phyloP scores from a whole-genome alignment of 2,113 vertebrate genomes.

The Lycaon pictus region DNA sequence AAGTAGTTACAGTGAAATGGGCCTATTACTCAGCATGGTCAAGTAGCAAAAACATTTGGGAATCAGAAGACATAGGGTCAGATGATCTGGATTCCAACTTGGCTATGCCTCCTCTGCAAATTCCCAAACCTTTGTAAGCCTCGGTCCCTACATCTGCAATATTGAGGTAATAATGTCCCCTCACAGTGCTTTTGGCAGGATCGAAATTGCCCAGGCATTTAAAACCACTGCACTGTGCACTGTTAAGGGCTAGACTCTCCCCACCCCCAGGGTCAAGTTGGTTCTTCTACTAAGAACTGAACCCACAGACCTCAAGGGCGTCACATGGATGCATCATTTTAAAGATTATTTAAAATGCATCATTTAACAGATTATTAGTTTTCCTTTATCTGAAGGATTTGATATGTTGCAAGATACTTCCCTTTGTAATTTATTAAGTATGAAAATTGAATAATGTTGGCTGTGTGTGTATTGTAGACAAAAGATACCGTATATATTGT shows the following conservation, averaged over 20 bases:
- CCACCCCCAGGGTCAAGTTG: no score
- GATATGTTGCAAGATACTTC: background rate
- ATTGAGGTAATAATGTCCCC: background rate
- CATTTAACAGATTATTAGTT: background rate
- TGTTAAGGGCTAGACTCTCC: background rate
- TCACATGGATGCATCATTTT: background rate
- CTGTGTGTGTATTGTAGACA: background rate
- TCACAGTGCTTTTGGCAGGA: background rate
- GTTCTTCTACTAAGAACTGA: background rate
- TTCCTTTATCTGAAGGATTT: background rate
- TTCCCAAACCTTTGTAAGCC: background rate
- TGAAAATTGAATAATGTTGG: background rate
- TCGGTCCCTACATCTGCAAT: background rate
- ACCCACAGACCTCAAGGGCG: background rate
- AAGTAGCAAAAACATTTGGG: background rate
- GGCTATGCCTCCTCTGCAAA: background rate
- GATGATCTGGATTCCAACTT: background rate
- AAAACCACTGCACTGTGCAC: background rate
- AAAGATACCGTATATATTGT: background rate
- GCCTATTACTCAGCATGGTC: background rate
- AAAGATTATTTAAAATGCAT: background rate
- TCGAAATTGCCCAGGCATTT: background rate
- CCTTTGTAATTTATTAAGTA: conserved; percentile 37
- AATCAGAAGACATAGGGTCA: background rate
- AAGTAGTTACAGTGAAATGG: background rate